Evolutionary conservation across 2,888 invertebrate species (phyloP).

Genomic region (Meghimatium bilineatum): DNA sequence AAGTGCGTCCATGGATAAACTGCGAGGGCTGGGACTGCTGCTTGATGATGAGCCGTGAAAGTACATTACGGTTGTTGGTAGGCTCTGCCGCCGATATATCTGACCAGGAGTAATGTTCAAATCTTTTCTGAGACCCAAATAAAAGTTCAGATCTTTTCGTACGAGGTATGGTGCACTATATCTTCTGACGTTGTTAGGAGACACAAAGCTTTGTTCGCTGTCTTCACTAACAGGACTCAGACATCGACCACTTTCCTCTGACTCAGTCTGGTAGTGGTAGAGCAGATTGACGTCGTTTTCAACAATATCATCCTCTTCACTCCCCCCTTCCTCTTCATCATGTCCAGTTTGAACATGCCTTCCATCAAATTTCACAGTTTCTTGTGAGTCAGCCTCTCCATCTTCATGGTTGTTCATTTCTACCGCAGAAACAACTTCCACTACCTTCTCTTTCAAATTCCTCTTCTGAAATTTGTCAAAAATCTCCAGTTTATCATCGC

Average conservation of each 20-base stretch:
- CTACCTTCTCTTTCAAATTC: constrained; percentile 3
- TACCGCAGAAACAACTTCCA: background rate
- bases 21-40: constrained; percentile 48
- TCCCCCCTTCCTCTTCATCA: constrained; percentile 40
- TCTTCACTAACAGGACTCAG: constrained; percentile 58
- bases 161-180: constrained; percentile 61
- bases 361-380: background rate
- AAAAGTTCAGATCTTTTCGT: constrained; percentile 58
- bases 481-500: constrained; percentile 30
- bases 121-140: constrained; percentile 78
- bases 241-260: constrained; percentile 54
- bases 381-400: background rate
- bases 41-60: constrained; percentile 57
- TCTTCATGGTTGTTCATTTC: background rate
- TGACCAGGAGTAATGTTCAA: constrained; percentile 79
- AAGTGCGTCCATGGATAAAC: constrained; percentile 61
- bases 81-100: constrained; percentile 57
- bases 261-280: constrained; percentile 51
- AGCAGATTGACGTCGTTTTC: constrained; percentile 56
- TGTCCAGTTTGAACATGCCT: background rate
- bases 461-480: background rate
- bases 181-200: constrained; percentile 48
- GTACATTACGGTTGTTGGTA: constrained; percentile 57
- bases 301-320: constrained; percentile 46
- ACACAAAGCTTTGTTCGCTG: constrained; percentile 45